Percentiles rank a stretch among this genome's conserved stretches.
Conservation (phyloP, 1,140 invertebrate genomes). For the Drosophila busckii region DNA sequence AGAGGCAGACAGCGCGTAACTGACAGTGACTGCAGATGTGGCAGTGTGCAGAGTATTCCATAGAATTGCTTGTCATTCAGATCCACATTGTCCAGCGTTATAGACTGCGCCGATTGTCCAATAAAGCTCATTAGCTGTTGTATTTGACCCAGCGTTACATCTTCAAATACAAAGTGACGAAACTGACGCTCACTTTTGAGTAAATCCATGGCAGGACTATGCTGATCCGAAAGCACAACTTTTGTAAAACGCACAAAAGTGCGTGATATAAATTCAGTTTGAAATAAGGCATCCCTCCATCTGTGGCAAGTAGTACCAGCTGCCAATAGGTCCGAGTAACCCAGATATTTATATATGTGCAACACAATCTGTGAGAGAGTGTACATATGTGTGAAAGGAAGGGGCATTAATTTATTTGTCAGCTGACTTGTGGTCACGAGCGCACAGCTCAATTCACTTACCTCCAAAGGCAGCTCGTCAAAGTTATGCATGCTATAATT, state of each 20-base stretch:
- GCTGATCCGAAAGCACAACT: constrained; percentile 80
- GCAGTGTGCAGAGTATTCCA: constrained; percentile 81
- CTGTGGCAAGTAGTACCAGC: constrained; percentile 82
- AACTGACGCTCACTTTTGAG: constrained; percentile 80
- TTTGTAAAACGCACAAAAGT: constrained; percentile 81
- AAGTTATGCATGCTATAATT: constrained; percentile 44
- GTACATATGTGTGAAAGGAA: constrained; percentile 45
- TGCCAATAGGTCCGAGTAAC: constrained; percentile 81
- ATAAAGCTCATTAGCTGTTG: constrained; percentile 78
- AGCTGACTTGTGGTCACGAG: constrained; percentile 54
- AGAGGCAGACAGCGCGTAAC: constrained; percentile 84
- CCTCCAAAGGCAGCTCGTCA: constrained; percentile 73
- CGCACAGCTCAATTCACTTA: constrained; percentile 16
- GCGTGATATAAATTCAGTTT: constrained; percentile 81
- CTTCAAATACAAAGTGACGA: constrained; percentile 81
- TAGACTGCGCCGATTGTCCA: constrained; percentile 70
- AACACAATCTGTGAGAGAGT: constrained; percentile 84
- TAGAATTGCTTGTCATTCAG: constrained; percentile 83
- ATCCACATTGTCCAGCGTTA: constrained; percentile 82
- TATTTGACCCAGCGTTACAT: constrained; percentile 81
- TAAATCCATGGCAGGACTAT: constrained; percentile 79
- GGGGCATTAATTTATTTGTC: constrained; percentile 33
- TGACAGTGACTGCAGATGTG: constrained; percentile 81
- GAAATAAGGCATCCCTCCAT: constrained; percentile 82
- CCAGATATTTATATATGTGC: constrained; percentile 82